A percentile compares a stretch with the other conserved stretches of the same genome.
Conservation (phyloP, 1,140 invertebrate genomes). For the Pogonognathellus flavescens region DNA sequence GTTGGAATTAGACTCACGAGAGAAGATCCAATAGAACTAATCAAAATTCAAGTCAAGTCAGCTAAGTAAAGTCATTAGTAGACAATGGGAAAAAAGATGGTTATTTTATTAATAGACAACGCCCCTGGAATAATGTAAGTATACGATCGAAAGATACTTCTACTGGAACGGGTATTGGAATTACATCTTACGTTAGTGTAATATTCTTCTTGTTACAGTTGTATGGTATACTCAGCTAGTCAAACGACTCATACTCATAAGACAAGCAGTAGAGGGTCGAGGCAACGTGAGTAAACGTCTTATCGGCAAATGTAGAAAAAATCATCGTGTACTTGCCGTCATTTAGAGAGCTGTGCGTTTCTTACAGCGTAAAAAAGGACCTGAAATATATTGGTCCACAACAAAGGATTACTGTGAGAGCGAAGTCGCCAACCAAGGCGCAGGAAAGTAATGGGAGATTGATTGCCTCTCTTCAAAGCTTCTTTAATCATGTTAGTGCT, state of each 20-base stretch:
- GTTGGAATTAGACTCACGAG: background rate
- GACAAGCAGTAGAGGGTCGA: background rate
- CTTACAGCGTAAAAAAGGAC: too few species aligned
- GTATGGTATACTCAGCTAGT: background rate
- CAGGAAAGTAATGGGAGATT: constrained; percentile 41
- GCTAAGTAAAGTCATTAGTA: constrained; percentile 42
- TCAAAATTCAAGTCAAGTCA: constrained; percentile 30
- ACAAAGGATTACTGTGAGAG: background rate
- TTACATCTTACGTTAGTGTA: too few species aligned
- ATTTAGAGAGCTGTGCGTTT: background rate
- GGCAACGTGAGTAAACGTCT: background rate
- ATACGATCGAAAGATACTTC: background rate
- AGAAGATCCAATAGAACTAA: constrained; percentile 14
- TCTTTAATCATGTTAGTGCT: constrained; percentile 45
- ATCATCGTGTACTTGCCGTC: background rate
- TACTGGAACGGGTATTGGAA: constrained; percentile 1
- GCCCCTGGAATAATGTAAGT: constrained; percentile 8
- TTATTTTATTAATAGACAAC: constrained; percentile 51
- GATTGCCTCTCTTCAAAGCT: constrained; percentile 29
- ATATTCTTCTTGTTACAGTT: background rate
- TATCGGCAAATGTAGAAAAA: constrained; percentile 5
- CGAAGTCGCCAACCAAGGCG: background rate
- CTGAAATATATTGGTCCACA: background rate
- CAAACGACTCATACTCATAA: background rate
- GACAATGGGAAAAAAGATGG: constrained; percentile 26